Base-by-base conservation (phyloP, 2,113 vertebrate genomes). In the Gobiocypris rarus region DNA sequence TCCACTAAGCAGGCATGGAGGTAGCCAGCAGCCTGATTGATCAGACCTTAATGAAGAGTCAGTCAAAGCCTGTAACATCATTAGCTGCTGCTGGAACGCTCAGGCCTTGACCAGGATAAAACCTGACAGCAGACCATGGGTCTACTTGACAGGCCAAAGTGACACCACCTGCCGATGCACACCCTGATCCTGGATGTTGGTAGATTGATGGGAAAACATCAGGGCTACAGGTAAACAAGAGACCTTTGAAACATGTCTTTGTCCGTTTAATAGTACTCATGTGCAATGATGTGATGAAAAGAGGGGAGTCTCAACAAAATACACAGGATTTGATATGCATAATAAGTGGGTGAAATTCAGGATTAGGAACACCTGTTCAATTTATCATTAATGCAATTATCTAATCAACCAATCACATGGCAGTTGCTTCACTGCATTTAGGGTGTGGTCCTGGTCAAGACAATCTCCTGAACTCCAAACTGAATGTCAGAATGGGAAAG, bases 21-120 rank as follows among this genome's bases (percentile, higher is more conserved):
- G 48, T 28, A 58, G 63, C 67, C 85, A 85, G 77, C 83, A 65
- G 80, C 48, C 85, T 82, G 88, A 93, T 92, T 91, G 92, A 93
- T 93, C 88, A 65, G 38, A 78, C 86, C 92, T 92, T 94, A 93
- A 93, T 93, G 90, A 93, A 92, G 92, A 94, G 91, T 89, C 89
- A 87, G 89, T 89, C 87, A 91, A 89, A 88, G 86, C 86, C 88
- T 89, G 92, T 92, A 90, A 93, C 90, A 92, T 92, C 91, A 91
- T 93, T 92, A 93, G 90, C 84, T 50, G 43, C 61, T 87, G 83
- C 87, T 70, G 89, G 87, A 87, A 84, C 82, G 82, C 85, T 59
- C 75, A 87, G 83, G 83, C 86, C 88, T 88, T 91, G 89, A 87
- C 82, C 13, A 31, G 5, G 77, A 84, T 82, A 78, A 79, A 73